These are phyloP conservation scores for Paramormyrops hopkinsi DNA, from an alignment of 2,797 vertebrate genomes.

Conservation along the genomic window DNA sequence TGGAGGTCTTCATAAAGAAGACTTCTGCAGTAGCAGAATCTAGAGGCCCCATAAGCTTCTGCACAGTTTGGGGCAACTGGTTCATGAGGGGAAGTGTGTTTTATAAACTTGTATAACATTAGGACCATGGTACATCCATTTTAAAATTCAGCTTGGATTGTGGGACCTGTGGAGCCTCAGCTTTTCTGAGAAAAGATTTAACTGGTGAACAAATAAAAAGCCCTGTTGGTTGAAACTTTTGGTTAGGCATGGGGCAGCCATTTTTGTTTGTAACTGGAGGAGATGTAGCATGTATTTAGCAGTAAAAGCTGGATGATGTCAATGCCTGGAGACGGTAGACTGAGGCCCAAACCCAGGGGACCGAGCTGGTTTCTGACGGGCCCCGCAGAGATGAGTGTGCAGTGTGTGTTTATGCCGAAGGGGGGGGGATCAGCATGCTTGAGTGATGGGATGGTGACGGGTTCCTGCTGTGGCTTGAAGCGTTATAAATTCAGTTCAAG, in stretches of 20 bases:
- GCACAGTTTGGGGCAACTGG: background rate
- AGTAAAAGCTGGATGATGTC: background rate
- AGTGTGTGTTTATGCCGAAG: background rate
- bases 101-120: background rate
- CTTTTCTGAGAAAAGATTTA: background rate
- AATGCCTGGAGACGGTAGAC: background rate
- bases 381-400: constrained; percentile 13
- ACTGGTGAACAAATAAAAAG: background rate
- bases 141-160: background rate
- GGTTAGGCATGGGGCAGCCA: background rate
- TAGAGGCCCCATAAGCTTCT: background rate
- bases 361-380: constrained; percentile 23
- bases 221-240: background rate
- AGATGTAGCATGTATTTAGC: background rate
- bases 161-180: background rate
- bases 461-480: constrained; percentile 19
- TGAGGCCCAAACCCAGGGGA: background rate
- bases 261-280: background rate
- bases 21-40: background rate
- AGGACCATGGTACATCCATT: background rate
- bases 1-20: background rate
- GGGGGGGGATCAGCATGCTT: background rate
- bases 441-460: constrained; percentile 20
- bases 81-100: background rate
- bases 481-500: constrained; percentile 18